A percentile compares a stretch with the other conserved stretches of the same genome.
phyloP scores from a whole-genome alignment of 2,888 invertebrate genomes.

The Pelosia muscerda region DNA sequence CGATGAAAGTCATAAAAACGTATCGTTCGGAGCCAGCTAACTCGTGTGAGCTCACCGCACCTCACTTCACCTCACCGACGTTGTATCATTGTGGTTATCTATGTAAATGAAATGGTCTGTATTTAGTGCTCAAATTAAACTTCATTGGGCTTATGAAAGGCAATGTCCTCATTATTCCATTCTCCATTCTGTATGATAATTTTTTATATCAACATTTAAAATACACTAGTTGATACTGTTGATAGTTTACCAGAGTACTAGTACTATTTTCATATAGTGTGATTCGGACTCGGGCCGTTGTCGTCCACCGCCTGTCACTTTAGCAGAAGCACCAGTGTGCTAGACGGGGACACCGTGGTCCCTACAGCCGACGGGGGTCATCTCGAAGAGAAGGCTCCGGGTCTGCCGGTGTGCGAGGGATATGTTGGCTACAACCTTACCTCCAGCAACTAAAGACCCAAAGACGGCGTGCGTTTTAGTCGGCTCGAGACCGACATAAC shows the following conservation, averaged over 20 bases:
- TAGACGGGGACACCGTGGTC: too few species aligned
- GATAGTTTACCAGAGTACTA: neutral
- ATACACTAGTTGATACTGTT: neutral
- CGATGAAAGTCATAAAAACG: neutral
- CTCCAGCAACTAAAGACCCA: too few species aligned
- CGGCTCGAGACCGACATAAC: too few species aligned
- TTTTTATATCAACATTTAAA: neutral
- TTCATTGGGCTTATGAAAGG: conserved; percentile 22
- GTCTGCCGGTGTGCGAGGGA: too few species aligned
- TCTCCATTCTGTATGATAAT: neutral
- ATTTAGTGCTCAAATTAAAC: conserved; percentile 21
- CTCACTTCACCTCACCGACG: neutral
- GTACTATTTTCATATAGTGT: too few species aligned
- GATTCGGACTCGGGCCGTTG: too few species aligned
- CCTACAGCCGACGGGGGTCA: too few species aligned
- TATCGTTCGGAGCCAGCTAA: conserved; percentile 4
- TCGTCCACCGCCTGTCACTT: too few species aligned
- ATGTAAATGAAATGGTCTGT: conserved; percentile 15
- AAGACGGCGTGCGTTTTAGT: too few species aligned
- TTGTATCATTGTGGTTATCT: conserved; percentile 12
- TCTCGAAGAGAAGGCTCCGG: too few species aligned
- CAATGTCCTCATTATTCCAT: conserved; percentile 16
- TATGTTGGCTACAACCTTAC: too few species aligned
- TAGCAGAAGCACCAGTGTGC: too few species aligned
- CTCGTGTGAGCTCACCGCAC: conserved; percentile 3